Base-by-base conservation (phyloP, 2,797 vertebrate genomes). In the Epinephelus awoara region DNA sequence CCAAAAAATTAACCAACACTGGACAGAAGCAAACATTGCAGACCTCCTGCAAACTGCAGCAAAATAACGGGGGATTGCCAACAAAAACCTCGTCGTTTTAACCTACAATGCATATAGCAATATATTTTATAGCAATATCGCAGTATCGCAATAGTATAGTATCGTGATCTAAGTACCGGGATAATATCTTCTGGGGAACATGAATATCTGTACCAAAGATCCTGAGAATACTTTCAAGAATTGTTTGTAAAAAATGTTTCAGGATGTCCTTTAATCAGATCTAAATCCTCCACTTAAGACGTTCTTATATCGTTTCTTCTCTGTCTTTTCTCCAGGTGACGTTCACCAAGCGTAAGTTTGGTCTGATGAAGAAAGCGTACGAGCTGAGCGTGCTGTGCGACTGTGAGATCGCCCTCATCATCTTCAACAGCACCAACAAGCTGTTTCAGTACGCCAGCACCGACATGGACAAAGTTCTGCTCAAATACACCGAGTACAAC, bases 381-480 rank as follows among this genome's bases (percentile, higher is more conserved):
- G 93, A 94, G 87, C 89, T 94, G 85, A 93, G 92, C 47, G 91
- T 93, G 52, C 11, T 93, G 50, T 99, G 97, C 0, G 98, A 99
- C 96, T 99, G 98, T 0, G 98, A 99, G 96, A 99, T 99, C 0
- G 98, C 98, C 21, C 97, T 99, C 84, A 99, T 99, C 96, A 98
- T 99, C 96, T 99, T 99, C 96, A 99, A 99, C 96, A 96, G 97
- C 97, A 97, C 98, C 92, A 99, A 99, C 96, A 98, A 98, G 95
- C 96, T 99, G 84, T 99, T 99, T 82, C 98, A 99, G 92, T 99
- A 99, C 61, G 90, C 91, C 80, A 89, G 88, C 84, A 92, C 91
- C 15, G 88, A 92, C 83, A 93, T 93, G 92, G 90, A 94, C 86
- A 94, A 92, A 3, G 92, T 92, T 4, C 91, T 93, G 84, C 92